These are phyloP conservation scores for Mongoloraphidia duomilia DNA, from an alignment of 2,888 invertebrate species.

Conservation along the genomic window DNA sequence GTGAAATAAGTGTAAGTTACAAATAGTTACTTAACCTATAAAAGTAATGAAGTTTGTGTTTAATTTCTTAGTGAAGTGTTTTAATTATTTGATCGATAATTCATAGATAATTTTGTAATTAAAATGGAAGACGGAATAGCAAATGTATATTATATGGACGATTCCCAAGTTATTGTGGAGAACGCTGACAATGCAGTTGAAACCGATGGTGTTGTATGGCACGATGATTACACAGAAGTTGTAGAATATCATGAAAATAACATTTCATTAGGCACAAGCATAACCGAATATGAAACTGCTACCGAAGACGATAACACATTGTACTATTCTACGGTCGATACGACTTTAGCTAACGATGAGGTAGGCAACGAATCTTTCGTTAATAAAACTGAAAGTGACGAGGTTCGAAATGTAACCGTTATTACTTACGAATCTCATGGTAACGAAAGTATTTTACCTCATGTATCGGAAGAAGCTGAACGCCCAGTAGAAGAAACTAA, in stretches of 20 bases:
- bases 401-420: too few species aligned
- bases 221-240: conserved; percentile 13
- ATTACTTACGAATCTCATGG: background rate
- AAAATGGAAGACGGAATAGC: too few species aligned
- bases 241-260: conserved; percentile 13
- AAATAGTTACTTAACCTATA: too few species aligned
- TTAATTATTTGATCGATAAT: too few species aligned
- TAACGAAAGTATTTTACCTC: conserved; percentile 12
- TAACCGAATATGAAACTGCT: conserved; percentile 23
- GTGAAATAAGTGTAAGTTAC: too few species aligned
- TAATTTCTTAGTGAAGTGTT: too few species aligned
- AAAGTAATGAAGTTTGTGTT: too few species aligned
- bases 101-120: too few species aligned
- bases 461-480: conserved; percentile 11
- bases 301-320: conserved; percentile 20
- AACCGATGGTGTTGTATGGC: conserved; percentile 13
- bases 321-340: conserved; percentile 25
- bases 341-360: conserved; percentile 8
- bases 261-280: conserved; percentile 9
- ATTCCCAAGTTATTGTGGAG: conserved; percentile 6
- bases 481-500: conserved; percentile 7
- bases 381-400: too few species aligned
- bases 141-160: conserved; percentile 9
- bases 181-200: conserved; percentile 5
- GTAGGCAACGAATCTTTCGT: background rate